phyloP scores from a whole-genome alignment of 2,888 invertebrate genomes.

The Metalampra italica region DNA sequence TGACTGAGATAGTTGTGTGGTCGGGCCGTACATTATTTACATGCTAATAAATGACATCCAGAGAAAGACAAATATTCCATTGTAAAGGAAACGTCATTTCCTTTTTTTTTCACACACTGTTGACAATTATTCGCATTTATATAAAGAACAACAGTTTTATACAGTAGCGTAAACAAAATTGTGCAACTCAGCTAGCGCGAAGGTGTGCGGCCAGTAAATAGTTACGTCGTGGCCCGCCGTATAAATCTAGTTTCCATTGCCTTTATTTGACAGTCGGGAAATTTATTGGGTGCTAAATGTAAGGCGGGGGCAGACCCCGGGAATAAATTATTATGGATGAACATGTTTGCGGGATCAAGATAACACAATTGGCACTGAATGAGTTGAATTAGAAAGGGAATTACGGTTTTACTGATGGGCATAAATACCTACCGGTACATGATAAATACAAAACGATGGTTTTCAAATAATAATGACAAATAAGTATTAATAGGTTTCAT shows the following conservation, averaged over 20 bases:
- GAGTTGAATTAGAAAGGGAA: background rate
- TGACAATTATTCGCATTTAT: too few species aligned
- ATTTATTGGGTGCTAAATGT: constrained; percentile 67
- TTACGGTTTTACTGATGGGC: background rate
- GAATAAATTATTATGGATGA: constrained; percentile 46
- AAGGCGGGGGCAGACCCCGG: constrained; percentile 28
- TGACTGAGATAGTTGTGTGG: too few species aligned
- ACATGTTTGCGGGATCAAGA: constrained; percentile 11
- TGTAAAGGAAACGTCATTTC: too few species aligned
- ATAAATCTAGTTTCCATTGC: constrained; percentile 49
- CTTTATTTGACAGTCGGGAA: constrained; percentile 58
- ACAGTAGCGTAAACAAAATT: too few species aligned
- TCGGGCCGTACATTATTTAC: too few species aligned
- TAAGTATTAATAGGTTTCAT: too few species aligned
- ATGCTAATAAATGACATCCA: too few species aligned
- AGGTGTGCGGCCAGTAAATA: constrained; percentile 23
- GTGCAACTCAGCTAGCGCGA: too few species aligned
- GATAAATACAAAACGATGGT: background rate
- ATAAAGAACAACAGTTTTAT: too few species aligned
- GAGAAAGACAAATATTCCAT: too few species aligned
- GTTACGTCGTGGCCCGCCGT: constrained; percentile 23
- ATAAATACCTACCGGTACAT: background rate
- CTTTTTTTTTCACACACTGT: too few species aligned
- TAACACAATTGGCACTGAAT: constrained; percentile 1
- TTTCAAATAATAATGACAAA: too few species aligned